Evolutionary conservation across 2,113 vertebrate genomes (phyloP).

Genomic region (Hippocampus zosterae): DNA sequence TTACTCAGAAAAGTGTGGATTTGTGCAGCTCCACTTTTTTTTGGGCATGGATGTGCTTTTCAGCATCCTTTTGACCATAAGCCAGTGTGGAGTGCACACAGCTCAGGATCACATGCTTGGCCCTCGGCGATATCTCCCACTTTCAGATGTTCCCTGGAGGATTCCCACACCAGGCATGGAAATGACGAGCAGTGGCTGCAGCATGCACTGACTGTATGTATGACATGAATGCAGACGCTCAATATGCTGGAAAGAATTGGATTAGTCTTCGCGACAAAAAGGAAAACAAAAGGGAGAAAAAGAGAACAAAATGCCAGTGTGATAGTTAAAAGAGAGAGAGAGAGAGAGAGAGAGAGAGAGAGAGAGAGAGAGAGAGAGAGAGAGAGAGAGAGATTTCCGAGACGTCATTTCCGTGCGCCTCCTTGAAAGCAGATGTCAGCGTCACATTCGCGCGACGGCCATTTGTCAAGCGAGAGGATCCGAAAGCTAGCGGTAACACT

Average conservation of each 20-base stretch:
- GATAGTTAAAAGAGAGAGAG: too few species aligned
- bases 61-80: conserved; percentile 49
- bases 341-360: too few species aligned
- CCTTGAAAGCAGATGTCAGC: neutral
- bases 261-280: neutral
- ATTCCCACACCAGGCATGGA: conserved; percentile 56
- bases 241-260: conserved; percentile 18
- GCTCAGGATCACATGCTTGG: conserved; percentile 58
- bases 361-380: too few species aligned
- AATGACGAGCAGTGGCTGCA: conserved; percentile 47
- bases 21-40: conserved; percentile 22
- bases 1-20: conserved; percentile 9
- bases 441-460: conserved; percentile 53
- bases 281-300: too few species aligned
- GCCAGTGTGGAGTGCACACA: conserved; percentile 56
- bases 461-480: conserved; percentile 54
- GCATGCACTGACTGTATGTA: too few species aligned
- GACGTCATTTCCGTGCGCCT: conserved; percentile 1
- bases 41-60: conserved; percentile 22
- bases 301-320: too few species aligned
- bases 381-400: too few species aligned
- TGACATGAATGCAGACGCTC: too few species aligned
- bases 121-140: conserved; percentile 60
- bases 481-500: conserved; percentile 40
- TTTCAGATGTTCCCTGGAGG: conserved; percentile 64